phyloP scores from a whole-genome alignment of 1,140 invertebrate species.

The Monomorium pharaonis region DNA sequence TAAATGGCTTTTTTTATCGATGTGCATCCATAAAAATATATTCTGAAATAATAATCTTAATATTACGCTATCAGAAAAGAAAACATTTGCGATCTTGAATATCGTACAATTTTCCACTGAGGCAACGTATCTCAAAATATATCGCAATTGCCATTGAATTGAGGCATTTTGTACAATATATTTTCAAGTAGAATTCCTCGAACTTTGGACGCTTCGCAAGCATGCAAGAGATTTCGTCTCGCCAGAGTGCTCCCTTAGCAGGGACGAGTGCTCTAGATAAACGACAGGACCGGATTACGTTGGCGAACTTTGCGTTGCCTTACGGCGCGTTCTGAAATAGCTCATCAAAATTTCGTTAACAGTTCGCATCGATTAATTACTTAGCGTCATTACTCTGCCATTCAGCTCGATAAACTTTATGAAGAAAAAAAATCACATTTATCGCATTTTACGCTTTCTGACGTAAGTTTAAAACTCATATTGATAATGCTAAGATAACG shows the following conservation, averaged over 20 bases:
- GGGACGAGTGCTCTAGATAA: slow-evolving; percentile 54
- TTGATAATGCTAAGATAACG: not conserved
- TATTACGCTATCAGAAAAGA: not conserved
- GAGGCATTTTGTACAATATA: not conserved
- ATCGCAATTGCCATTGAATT: not conserved
- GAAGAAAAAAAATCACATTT: not conserved
- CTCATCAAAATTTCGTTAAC: not conserved
- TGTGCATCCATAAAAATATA: not conserved
- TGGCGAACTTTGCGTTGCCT: not conserved
- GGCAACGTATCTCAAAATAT: not conserved
- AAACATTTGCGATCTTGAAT: not conserved
- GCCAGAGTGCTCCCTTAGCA: slow-evolving; percentile 50
- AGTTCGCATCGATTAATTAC: not conserved
- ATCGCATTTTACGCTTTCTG: not conserved
- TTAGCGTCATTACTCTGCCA: not conserved
- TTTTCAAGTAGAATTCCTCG: not conserved
- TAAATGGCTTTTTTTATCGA: too few relatives aligned
- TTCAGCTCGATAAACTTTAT: not conserved
- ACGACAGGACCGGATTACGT: slow-evolving; percentile 8
- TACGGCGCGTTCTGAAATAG: not conserved
- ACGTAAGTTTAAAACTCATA: not conserved
- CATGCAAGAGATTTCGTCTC: slow-evolving; percentile 50
- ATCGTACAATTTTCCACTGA: not conserved
- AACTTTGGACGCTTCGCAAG: not conserved
- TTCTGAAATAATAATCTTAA: not conserved